Conservation (phyloP, 2,113 vertebrate genomes). For the Alexandromys fortis region DNA sequence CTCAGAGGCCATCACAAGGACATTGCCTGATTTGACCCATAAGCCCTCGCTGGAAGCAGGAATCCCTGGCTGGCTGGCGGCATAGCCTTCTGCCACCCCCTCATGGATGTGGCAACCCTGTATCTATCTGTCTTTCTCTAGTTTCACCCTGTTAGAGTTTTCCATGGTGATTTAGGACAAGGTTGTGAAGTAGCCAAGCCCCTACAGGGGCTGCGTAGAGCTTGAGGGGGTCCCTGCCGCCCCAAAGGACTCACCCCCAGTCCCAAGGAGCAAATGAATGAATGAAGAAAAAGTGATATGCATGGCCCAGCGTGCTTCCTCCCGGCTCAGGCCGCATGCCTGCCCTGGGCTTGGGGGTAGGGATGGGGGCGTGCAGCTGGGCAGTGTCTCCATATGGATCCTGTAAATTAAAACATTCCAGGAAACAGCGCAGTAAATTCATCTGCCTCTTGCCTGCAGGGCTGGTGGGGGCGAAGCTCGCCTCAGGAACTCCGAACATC, state of each 20-base stretch:
- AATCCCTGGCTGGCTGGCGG: background rate
- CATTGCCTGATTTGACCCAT: fast-evolving
- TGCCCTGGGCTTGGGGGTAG: conserved; percentile 51
- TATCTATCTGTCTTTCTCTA: background rate
- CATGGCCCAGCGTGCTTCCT: background rate
- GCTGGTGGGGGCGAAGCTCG: conserved; percentile 52
- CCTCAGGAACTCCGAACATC: conserved; percentile 52
- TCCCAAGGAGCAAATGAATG: background rate
- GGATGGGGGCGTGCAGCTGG: conserved; percentile 8
- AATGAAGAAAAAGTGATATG: background rate
- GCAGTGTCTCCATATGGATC: conserved; percentile 81
- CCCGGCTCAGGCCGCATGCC: background rate
- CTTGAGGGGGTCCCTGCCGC: background rate
- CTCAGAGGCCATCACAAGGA: too few species aligned
- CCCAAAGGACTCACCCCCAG: fast-evolving
- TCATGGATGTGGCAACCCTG: background rate
- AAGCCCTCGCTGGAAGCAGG: background rate
- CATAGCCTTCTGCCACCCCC: fast-evolving
- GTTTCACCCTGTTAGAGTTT: background rate
- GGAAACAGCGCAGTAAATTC: conserved; percentile 78
- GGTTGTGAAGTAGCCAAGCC: background rate
- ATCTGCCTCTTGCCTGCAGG: conserved; percentile 31
- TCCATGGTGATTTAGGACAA: background rate
- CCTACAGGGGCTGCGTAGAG: fast-evolving
- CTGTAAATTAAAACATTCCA: conserved; percentile 85